Conservation (phyloP, 2,113 vertebrate species). For the Apistogramma diplotaenia region DNA sequence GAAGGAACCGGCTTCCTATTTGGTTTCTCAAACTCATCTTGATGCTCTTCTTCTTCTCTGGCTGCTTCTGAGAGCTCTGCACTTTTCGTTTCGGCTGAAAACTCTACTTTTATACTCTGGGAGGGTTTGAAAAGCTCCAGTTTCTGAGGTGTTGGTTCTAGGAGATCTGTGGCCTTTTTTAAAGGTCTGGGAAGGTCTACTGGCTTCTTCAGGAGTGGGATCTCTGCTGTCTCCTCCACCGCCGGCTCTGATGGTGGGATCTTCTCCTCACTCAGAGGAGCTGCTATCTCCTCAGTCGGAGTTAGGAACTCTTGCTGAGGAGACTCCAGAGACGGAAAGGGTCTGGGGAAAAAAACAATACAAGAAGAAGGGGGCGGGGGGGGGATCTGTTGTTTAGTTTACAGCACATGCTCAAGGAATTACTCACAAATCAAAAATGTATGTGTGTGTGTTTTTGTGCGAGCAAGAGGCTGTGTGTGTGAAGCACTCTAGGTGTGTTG, state of each 20-base stretch:
- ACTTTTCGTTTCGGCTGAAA: not conserved
- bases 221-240: conserved; percentile 19
- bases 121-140: not conserved
- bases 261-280: conserved; percentile 30
- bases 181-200: conserved; percentile 31
- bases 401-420: conserved; percentile 35
- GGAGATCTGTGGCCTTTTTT: conserved; percentile 13
- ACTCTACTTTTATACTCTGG: conserved; percentile 11
- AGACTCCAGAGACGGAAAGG: conserved; percentile 69
- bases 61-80: not conserved
- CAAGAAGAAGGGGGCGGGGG: conserved; percentile 21
- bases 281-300: conserved; percentile 63
- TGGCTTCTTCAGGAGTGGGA: conserved; percentile 17
- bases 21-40: not conserved
- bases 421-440: conserved; percentile 49
- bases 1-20: not conserved
- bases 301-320: conserved; percentile 70
- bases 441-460: not conserved
- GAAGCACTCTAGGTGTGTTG: conserved; percentile 5
- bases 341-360: conserved; percentile 64
- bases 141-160: conserved; percentile 2
- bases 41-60: conserved; percentile 9
- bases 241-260: not conserved
- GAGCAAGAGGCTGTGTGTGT: conserved; percentile 3
- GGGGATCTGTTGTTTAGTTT: conserved; percentile 44